Percentiles rank a stretch among this genome's conserved stretches.
These are phyloP conservation scores for Sebastes minor DNA, from an alignment of 2,797 vertebrate species.

Conservation along the genomic window DNA sequence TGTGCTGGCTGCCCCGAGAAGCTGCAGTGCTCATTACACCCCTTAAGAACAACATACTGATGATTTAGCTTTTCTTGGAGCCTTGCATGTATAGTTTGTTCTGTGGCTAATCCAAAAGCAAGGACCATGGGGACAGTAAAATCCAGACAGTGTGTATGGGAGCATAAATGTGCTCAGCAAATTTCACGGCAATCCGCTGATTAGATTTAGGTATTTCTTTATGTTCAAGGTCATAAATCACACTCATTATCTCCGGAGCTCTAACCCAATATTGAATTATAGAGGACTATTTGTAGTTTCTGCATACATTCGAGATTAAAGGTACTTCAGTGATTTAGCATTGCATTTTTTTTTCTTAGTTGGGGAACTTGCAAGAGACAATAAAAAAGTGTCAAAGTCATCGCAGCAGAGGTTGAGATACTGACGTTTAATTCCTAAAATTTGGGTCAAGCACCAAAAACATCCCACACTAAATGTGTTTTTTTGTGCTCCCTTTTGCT, in stretches of 20 bases:
- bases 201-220: constrained; percentile 9
- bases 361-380: neutral
- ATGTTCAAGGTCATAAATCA: constrained; percentile 9
- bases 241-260: neutral
- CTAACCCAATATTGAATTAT: neutral
- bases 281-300: neutral
- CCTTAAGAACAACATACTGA: neutral
- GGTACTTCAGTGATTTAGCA: neutral
- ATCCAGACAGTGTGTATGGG: constrained; percentile 11
- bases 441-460: neutral
- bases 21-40: constrained; percentile 12
- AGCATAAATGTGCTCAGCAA: constrained; percentile 12
- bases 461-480: neutral
- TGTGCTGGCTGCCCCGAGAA: neutral
- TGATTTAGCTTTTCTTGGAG: neutral
- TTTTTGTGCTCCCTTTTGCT: neutral
- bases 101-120: constrained; percentile 15
- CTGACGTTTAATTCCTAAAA: neutral
- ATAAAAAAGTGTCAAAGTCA: neutral
- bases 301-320: neutral
- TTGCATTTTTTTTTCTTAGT: neutral
- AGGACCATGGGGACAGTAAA: constrained; percentile 11
- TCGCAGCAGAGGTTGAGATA: neutral
- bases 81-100: neutral
- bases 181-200: constrained; percentile 31